A percentile compares a stretch with the other conserved stretches of the same genome.
phyloP scores from a whole-genome alignment of 2,888 invertebrate species.

The Campaea margaritaria region DNA sequence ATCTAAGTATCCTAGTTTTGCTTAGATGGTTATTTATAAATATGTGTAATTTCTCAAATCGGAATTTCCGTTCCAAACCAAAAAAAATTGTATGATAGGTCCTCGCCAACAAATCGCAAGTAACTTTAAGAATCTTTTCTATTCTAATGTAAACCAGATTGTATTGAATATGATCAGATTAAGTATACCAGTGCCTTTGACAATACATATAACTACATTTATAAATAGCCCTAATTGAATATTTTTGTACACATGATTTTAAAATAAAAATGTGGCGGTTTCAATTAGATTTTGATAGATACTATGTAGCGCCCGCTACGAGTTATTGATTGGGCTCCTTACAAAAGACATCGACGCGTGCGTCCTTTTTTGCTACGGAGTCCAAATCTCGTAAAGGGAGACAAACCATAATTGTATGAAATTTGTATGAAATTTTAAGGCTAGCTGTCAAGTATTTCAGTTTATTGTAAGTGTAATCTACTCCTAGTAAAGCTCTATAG shows the following conservation, averaged over 20 bases:
- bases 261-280: conserved; percentile 61
- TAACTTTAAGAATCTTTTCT: conserved; percentile 54
- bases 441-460: conserved; percentile 70
- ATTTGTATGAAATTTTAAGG: conserved; percentile 57
- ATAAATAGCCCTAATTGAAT: conserved; percentile 75
- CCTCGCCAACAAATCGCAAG: conserved; percentile 69
- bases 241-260: conserved; percentile 80
- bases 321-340: conserved; percentile 39
- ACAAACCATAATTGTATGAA: conserved; percentile 47
- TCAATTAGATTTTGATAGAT: conserved; percentile 56
- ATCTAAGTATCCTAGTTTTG: conserved; percentile 77
- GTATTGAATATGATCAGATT: conserved; percentile 64
- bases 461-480: conserved; percentile 51
- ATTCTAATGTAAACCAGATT: conserved; percentile 58
- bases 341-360: conserved; percentile 26
- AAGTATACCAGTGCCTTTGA: conserved; percentile 83
- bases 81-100: conserved; percentile 66
- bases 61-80: conserved; percentile 78
- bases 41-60: conserved; percentile 77
- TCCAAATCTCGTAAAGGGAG: background rate
- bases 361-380: conserved; percentile 5
- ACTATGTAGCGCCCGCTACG: conserved; percentile 45
- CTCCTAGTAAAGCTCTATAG: conserved; percentile 70
- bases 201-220: conserved; percentile 83
- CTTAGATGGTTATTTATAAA: conserved; percentile 82